phyloP scores from a whole-genome alignment of 2,888 invertebrate genomes.

The Prosopocoilus inquinatus region DNA sequence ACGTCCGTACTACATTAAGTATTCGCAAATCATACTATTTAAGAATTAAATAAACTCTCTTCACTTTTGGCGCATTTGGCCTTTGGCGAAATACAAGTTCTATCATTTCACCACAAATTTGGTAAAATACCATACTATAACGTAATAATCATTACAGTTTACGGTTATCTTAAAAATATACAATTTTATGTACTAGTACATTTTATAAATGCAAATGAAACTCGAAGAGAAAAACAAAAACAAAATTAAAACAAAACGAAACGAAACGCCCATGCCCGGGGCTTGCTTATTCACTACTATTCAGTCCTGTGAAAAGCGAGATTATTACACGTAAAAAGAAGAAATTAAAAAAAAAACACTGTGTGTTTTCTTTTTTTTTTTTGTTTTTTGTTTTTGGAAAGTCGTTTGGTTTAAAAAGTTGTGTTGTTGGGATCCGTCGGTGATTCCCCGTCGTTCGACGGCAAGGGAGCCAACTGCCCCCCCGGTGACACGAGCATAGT shows the following conservation, averaged over 20 bases:
- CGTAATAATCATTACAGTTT: constrained; percentile 58
- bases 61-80: constrained; percentile 30
- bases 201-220: constrained; percentile 41
- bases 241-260: not conserved
- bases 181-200: constrained; percentile 38
- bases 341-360: not conserved
- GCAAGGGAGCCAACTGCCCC: constrained; percentile 51
- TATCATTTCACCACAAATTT: constrained; percentile 38
- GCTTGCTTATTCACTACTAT: no score
- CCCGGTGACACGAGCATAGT: constrained; percentile 62
- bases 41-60: constrained; percentile 37
- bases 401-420: constrained; percentile 43
- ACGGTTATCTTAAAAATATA: constrained; percentile 41
- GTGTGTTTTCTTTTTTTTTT: no score
- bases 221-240: not conserved
- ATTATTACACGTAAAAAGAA: constrained; percentile 1
- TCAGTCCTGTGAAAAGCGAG: constrained; percentile 1
- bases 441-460: constrained; percentile 52
- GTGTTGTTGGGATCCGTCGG: constrained; percentile 50
- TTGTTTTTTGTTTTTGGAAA: not conserved
- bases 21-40: constrained; percentile 35
- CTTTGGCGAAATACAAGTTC: constrained; percentile 22
- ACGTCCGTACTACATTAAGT: constrained; percentile 38
- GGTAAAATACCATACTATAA: constrained; percentile 61
- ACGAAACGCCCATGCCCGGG: constrained; percentile 10